Evolutionary conservation across 2,113 vertebrate species (phyloP), one percentile per base, ranked within the genome.

Genomic region (Cololabis saira): DNA sequence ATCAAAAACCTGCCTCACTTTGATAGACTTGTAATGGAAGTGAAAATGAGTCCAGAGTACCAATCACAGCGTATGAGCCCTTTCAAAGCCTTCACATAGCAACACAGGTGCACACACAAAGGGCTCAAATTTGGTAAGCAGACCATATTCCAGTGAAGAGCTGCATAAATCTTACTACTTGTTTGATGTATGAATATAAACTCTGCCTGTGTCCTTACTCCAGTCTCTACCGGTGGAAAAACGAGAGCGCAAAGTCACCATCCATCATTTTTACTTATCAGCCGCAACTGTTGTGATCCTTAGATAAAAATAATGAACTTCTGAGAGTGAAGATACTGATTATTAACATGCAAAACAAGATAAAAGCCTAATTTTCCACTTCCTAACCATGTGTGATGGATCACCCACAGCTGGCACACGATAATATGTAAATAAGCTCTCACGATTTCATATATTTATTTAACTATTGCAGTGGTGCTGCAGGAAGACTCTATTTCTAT

Each of bases 11-110:
- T 70, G 71, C 76, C 55, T 62, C 68, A 59, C 75, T 54, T 13
- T 82, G 72, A 90, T 84, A 61, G 84, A 80, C 62, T 86, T 73
- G 73, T 84, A 87, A 87, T 87, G 73, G 75, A 81, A 80, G 80
- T 67, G 66, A 85, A 82, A 87, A 85, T 74, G 84, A 86, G 80
- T 71, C 77, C 60, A 49, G 79, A 78, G 61, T 64, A 64, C 74
- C 71, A 71, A 83, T 81, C 72, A 71, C 42, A 40, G 51, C 19
- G 37, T 11, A 43, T 37, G 78, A 69, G 57, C 50, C 42, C 60
- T 60, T 71, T 71, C 72, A 80, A 72, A 85, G 51, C 52, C 66
- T 47, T 60, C 24, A 49, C 12, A 57, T 18, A 17, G 45, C 16
- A 15, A 47, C n/a, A 47, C 41, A 21, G 40, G 42, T 22, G 19